A percentile compares a stretch with the other conserved stretches of the same genome.
phyloP scores from a whole-genome alignment of 2,797 vertebrate genomes.

The Meriones psammophilus region DNA sequence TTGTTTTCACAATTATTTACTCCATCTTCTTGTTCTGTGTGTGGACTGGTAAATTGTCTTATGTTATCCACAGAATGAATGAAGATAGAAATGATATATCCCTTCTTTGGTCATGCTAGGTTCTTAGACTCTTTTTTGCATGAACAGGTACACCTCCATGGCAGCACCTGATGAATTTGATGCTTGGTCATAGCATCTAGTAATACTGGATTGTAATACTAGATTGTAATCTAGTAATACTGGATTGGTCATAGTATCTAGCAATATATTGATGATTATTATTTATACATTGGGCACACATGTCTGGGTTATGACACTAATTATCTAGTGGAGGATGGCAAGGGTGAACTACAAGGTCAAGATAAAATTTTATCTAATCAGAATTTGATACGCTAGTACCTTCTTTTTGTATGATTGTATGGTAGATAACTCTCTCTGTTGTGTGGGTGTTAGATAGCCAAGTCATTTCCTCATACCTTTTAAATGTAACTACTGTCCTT shows the following conservation, averaged over 20 bases:
- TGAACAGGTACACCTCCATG: no score
- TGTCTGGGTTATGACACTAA: no score
- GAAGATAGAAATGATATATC: neutral
- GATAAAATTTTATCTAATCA: neutral
- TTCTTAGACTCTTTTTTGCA: neutral
- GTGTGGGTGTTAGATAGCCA: neutral
- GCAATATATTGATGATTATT: no score
- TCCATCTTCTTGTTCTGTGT: neutral
- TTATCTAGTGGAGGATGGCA: neutral
- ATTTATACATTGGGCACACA: neutral
- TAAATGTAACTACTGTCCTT: neutral
- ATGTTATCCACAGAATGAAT: neutral
- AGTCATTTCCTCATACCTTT: neutral
- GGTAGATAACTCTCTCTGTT: neutral
- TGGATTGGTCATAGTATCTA: neutral
- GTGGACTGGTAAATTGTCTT: neutral
- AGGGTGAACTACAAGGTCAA: neutral
- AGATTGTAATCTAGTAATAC: no score
- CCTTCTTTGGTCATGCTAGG: neutral
- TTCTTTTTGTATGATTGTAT: neutral
- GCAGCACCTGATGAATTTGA: no score
- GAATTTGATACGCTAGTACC: neutral
- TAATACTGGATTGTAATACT: neutral
- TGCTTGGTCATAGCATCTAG: neutral
- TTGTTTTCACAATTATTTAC: neutral